Base-by-base conservation (phyloP, 37 sponge, comb jelly and placozoan genomes). In the Eunapius fragilis region DNA sequence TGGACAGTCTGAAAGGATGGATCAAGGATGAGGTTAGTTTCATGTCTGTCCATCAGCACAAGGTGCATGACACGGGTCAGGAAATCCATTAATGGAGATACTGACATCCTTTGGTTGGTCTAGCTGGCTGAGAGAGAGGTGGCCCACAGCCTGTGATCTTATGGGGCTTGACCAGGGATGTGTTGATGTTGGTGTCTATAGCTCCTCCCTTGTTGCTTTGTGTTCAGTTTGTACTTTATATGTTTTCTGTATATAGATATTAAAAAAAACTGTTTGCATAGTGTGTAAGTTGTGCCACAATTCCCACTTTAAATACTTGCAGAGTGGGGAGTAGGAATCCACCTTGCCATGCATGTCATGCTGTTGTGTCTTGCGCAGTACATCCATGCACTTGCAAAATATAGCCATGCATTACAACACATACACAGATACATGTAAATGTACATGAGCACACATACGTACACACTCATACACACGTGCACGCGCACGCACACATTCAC, bases 1-100 rank as follows among this genome's bases (percentile, higher is more conserved):
- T 88, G 49, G 71, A 69, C 17, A 89, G 88, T 68, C 38, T 96
- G 30, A 84, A 85, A 25, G 91, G 88, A 0, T 96, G 95, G 96
- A 89, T 96, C 38, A 27, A 69, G 14, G 78, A 85, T 88, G 92
- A 96, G 89, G 96, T 96, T 32, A 31, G 69, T 68, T 26, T 33
- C 22, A 78, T 30, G n/a, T 30, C 10, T 68, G 36, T 41, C 6
- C 6, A 6, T 41, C 41, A 41, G 6, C 41, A 41, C 41, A 41
- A 41, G 6, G 6, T 41, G 41, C 41, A 41, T 6, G 6, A 41
- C n/a, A 31, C 31, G 6, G 6, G 41, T 41, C 41, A 41, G 6
- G 6, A 70, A 80, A 33, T 45, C 68, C 80, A 12, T 11, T 50
- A 34, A 24, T 33, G 68, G 58, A 17, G 58, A 58, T 58, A 41